Evolutionary conservation across 2,113 vertebrate genomes (phyloP), one percentile per base, ranked within the genome.

Genomic region (Spea bombifrons): DNA sequence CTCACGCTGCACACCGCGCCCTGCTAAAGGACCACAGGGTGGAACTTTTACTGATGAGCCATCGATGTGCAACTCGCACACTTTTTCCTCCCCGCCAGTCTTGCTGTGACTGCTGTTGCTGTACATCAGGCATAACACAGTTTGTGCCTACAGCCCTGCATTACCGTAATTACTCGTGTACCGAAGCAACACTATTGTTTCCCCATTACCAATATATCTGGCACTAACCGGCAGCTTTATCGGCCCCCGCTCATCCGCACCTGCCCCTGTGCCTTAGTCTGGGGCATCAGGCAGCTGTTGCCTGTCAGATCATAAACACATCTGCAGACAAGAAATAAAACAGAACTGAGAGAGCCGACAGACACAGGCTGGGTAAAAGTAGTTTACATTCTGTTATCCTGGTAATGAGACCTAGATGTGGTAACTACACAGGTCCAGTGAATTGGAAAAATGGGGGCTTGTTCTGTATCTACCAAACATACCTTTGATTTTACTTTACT

Each of bases 111-210:
- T 61, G 57, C 57, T 30, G 55, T 50, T 2, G 52, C 52, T 30
- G 55, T 50, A 55, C 7, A 16, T 48, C 59, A 43, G 13, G 30
- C 30, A 30, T 30, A 30, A 30, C 30, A n/a, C 71, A 13, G 2
- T n/a, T 43, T 7, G 12, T 65, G 50, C 49, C 12, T 43, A n/a
- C 10, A 64, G 44, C 59, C 75, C 75, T 68, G 66, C 75, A 76
- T 76, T 76, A 76, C 75, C 75, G 75, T 76, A 76, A 76, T 76
- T 76, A 68, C 52, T 43, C 75, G 5, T 17, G 48, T 67, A 52
- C 75, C 66, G 43, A 64, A 47, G 75, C 75, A 44, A 8, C 3
- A 8, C 75, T 59, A 76, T 76, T 67, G 65, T 76, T 69, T 76
- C 52, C 52, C 16, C 55, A 69, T 69, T 69, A 67, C 75, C 75